Conservation (phyloP, 2,113 vertebrate genomes). For the Clinocottus analis region DNA sequence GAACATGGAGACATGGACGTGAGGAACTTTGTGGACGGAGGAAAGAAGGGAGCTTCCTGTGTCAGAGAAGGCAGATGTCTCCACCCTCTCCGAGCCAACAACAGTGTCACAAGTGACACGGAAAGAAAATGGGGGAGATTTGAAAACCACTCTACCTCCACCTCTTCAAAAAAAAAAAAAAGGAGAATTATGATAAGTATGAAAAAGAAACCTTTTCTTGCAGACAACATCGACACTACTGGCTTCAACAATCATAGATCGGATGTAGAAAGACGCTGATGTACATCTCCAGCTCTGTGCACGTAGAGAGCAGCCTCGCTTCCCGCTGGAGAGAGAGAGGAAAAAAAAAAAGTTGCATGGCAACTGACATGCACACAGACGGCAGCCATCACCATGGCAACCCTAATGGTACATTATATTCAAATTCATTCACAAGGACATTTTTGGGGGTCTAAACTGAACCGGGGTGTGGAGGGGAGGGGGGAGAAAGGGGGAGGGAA, state of each 20-base stretch:
- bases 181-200: too few species aligned
- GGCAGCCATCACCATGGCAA: constrained; percentile 78
- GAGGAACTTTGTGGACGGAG: background rate
- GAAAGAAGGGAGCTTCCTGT: background rate
- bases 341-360: constrained; percentile 77
- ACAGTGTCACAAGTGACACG: background rate
- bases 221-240: background rate
- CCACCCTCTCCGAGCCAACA: background rate
- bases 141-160: too few species aligned
- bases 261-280: background rate
- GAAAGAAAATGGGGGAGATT: background rate
- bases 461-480: background rate
- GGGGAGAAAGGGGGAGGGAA: too few species aligned
- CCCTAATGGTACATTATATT: constrained; percentile 74
- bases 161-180: too few species aligned
- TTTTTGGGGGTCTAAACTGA: constrained; percentile 40
- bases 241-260: background rate
- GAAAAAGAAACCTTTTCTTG: background rate
- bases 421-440: constrained; percentile 71
- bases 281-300: constrained; percentile 10
- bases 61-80: background rate
- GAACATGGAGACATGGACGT: background rate
- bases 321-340: constrained; percentile 36
- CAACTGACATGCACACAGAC: constrained; percentile 74
- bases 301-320: constrained; percentile 15